Evolutionary conservation across 2,888 invertebrate genomes (phyloP).

Genomic region (Cerastoderma edule): DNA sequence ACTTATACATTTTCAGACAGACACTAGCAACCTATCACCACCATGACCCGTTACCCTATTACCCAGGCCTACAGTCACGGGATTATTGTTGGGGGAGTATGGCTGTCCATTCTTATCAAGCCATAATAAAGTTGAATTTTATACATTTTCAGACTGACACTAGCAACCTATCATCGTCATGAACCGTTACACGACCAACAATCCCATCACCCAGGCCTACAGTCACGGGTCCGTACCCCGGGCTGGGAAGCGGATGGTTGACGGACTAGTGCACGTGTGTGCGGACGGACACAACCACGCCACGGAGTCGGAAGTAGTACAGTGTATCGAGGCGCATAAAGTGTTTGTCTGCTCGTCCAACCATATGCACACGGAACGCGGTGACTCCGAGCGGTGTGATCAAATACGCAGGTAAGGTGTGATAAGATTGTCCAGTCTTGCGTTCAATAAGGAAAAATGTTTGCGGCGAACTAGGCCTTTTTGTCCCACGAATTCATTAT

Average conservation of each 20-base stretch:
- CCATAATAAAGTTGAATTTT: not conserved
- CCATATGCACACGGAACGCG: slow-evolving; percentile 51
- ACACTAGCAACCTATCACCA: no score
- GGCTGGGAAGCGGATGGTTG: slow-evolving; percentile 31
- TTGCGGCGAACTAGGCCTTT: no score
- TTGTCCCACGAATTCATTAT: no score
- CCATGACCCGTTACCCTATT: no score
- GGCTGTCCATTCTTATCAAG: not conserved
- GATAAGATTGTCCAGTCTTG: no score
- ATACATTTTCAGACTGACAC: slow-evolving; percentile 6
- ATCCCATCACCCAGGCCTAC: slow-evolving; percentile 14
- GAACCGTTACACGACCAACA: slow-evolving; percentile 32
- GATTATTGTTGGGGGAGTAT: no score
- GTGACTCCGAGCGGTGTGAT: slow-evolving; percentile 50
- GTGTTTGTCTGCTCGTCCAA: slow-evolving; percentile 54
- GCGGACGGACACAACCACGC: slow-evolving; percentile 58
- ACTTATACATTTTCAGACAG: not conserved
- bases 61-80: no score
- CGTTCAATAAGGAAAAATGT: no score
- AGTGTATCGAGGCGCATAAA: slow-evolving; percentile 55
- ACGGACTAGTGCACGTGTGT: slow-evolving; percentile 49
- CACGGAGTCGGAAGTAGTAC: slow-evolving; percentile 38
- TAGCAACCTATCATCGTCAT: no score
- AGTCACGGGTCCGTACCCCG: no score
- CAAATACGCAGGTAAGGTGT: slow-evolving; percentile 51